phyloP scores from a whole-genome alignment of 2,113 vertebrate species.

The Hyperoodon ampullatus region DNA sequence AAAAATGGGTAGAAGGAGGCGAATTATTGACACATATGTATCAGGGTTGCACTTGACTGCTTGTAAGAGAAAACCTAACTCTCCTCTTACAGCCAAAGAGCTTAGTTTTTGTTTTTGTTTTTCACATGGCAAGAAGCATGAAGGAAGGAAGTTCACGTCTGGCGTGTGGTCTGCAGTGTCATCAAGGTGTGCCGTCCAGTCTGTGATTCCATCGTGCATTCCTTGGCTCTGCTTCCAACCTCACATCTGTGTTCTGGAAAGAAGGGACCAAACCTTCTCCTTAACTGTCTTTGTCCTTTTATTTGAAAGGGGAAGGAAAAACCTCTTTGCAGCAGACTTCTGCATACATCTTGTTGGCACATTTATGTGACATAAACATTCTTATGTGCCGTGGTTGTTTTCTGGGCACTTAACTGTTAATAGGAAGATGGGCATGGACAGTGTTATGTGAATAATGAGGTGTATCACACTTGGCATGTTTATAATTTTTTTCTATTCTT shows the following conservation, averaged over 20 bases:
- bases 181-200: fast-evolving
- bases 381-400: not conserved
- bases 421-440: not conserved
- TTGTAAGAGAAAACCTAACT: not conserved
- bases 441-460: too few species aligned
- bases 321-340: not conserved
- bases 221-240: too few species aligned
- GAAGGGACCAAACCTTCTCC: not conserved
- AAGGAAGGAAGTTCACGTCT: not conserved
- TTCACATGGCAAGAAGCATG: fast-evolving
- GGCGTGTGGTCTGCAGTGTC: fast-evolving
- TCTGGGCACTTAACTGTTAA: too few species aligned
- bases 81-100: fast-evolving
- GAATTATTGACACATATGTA: fast-evolving
- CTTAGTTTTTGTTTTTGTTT: too few species aligned
- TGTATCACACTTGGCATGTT: fast-evolving
- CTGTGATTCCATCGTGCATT: fast-evolving
- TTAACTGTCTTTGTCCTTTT: not conserved
- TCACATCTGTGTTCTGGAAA: not conserved
- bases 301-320: not conserved
- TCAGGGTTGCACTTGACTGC: too few species aligned
- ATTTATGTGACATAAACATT: too few species aligned
- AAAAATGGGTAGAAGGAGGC: fast-evolving
- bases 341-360: fast-evolving
- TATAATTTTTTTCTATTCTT: not conserved